A percentile compares a stretch with the other conserved stretches of the same genome.
Conservation (phyloP, 2,113 vertebrate species). For the Ardeotis arabs region DNA sequence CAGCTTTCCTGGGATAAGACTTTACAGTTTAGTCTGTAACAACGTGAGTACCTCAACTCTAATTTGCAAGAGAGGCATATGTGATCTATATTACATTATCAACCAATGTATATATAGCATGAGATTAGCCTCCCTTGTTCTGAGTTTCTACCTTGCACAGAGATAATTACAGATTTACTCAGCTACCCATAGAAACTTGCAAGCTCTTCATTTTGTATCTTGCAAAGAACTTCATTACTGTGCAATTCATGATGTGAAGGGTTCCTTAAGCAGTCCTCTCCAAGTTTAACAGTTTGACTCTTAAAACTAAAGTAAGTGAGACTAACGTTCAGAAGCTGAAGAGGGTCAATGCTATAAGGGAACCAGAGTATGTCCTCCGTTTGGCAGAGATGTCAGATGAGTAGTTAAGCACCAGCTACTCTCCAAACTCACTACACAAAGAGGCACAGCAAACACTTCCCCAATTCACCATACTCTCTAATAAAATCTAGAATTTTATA, state of each 20-base stretch:
- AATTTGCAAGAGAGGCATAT: not conserved
- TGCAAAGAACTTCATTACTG: constrained; percentile 12
- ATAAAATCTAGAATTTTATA: not conserved
- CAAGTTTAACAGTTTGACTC: constrained; percentile 31
- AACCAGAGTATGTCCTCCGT: not conserved
- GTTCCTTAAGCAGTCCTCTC: constrained; percentile 24
- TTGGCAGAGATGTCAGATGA: not conserved
- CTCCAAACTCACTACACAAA: not conserved
- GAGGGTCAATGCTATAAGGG: not conserved
- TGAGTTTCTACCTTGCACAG: not conserved
- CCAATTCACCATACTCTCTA: not conserved
- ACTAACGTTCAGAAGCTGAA: not conserved
- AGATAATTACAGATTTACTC: constrained; percentile 17
- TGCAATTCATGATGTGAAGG: not conserved
- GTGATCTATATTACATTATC: not conserved
- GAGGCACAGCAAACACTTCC: not conserved
- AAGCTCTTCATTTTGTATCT: not conserved
- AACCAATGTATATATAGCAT: not conserved
- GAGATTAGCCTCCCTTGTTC: not conserved
- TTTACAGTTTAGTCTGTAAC: not conserved
- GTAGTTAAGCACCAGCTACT: not conserved
- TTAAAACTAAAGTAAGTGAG: not conserved
- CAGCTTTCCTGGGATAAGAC: not conserved
- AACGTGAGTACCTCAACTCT: not conserved
- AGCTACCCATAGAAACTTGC: not conserved